These are phyloP conservation scores for Teleopsis dalmanni DNA, from an alignment of 1,140 invertebrate genomes.

Conservation along the genomic window DNA sequence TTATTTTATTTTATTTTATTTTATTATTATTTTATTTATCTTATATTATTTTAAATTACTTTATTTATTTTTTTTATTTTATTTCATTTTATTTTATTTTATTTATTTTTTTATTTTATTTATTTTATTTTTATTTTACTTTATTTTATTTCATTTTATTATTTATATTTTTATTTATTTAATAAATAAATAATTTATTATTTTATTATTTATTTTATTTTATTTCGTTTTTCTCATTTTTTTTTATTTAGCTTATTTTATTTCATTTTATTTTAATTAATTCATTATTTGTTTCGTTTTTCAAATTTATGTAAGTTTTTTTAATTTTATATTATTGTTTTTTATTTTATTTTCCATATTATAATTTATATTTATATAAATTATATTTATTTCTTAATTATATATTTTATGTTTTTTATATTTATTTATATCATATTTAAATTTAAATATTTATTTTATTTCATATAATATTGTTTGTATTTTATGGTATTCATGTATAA, in stretches of 20 bases:
- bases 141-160: too few relatives aligned
- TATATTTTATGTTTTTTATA: too few relatives aligned
- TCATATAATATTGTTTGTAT: too few relatives aligned
- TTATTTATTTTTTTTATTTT: not conserved
- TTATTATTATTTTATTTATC: not conserved
- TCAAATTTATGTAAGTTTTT: not conserved
- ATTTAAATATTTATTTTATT: too few relatives aligned
- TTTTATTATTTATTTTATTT: not conserved
- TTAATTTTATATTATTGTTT: not conserved
- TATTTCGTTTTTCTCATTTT: not conserved
- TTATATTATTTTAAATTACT: too few relatives aligned
- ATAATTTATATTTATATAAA: too few relatives aligned
- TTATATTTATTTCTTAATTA: too few relatives aligned
- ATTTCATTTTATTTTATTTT: not conserved
- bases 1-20: not conserved
- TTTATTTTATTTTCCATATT: too few relatives aligned
- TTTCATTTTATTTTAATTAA: not conserved
- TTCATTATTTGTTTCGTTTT: not conserved
- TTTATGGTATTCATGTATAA: too few relatives aligned
- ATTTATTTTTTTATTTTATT: not conserved
- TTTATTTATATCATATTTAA: too few relatives aligned
- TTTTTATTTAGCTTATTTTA: not conserved
- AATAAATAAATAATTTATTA: not conserved
- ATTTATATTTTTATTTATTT: not conserved
- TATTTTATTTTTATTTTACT: not conserved